Conservation (phyloP, 35 echinoderm and acorn worm genomes). For the Strongylocentrotus purpuratus region DNA sequence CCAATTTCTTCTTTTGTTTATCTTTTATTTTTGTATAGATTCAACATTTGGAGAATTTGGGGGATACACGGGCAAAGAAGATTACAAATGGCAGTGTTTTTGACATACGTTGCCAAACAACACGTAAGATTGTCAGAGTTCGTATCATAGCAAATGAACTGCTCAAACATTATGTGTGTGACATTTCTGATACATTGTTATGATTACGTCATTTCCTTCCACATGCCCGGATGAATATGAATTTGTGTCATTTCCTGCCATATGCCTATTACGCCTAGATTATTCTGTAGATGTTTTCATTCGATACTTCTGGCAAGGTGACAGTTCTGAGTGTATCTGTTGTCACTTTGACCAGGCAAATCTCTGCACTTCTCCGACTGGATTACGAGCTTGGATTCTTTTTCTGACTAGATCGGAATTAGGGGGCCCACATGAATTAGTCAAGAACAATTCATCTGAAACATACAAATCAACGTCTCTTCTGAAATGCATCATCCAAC, state of each 20-base stretch:
- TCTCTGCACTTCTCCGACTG: not conserved
- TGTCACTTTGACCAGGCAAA: slow-evolving; percentile 9
- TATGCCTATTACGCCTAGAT: not conserved
- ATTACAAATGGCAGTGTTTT: too few relatives aligned
- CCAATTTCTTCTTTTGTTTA: too few relatives aligned
- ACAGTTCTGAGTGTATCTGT: slow-evolving; percentile 10
- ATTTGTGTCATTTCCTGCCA: slow-evolving; percentile 16
- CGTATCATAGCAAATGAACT: not conserved
- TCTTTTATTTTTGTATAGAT: too few relatives aligned
- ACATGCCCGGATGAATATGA: slow-evolving; percentile 1
- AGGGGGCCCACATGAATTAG: not conserved
- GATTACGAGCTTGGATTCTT: not conserved
- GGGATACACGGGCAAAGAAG: too few relatives aligned
- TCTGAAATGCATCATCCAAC: not conserved
- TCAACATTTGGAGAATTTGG: too few relatives aligned
- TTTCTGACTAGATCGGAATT: not conserved
- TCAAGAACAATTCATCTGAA: not conserved
- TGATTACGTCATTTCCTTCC: slow-evolving; percentile 16
- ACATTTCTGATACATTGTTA: slow-evolving; percentile 7
- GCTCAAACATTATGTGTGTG: not conserved
- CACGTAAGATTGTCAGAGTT: not conserved
- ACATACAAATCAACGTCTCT: not conserved
- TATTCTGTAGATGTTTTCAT: slow-evolving; percentile 2
- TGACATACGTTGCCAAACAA: too few relatives aligned
- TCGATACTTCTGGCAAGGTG: slow-evolving; percentile 9